Evolutionary conservation across 2,113 vertebrate genomes (phyloP).

Genomic region (Gallinago paraguaiae): DNA sequence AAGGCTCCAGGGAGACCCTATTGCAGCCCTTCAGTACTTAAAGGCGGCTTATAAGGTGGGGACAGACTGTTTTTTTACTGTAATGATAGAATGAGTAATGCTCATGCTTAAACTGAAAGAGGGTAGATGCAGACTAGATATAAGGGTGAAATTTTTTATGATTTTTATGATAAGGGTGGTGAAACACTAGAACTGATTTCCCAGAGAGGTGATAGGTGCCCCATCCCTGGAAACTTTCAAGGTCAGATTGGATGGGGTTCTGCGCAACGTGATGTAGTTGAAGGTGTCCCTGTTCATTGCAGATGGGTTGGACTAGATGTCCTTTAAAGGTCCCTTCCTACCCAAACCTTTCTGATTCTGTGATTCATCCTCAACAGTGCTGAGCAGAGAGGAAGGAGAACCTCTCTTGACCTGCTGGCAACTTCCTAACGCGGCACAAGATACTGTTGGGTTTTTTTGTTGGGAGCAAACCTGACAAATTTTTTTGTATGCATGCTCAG

Average conservation of each 20-base stretch:
- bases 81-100: too few relatives aligned
- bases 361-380: not conserved
- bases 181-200: not conserved
- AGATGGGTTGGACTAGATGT: not conserved
- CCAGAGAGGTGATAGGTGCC: not conserved
- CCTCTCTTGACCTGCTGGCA: not conserved
- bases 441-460: not conserved
- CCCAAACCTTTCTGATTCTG: not conserved
- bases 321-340: not conserved
- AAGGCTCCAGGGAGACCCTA: not conserved
- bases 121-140: not conserved
- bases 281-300: not conserved
- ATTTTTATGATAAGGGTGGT: fast-evolving
- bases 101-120: not conserved
- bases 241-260: not conserved
- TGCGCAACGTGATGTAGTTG: not conserved
- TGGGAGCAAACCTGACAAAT: not conserved
- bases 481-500: not conserved
- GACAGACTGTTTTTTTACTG: not conserved
- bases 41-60: not conserved
- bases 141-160: not conserved
- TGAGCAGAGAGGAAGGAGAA: not conserved
- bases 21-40: not conserved
- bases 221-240: not conserved
- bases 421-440: not conserved